phyloP scores from a whole-genome alignment of 1,140 invertebrate genomes.

The Cyclina sinensis region DNA sequence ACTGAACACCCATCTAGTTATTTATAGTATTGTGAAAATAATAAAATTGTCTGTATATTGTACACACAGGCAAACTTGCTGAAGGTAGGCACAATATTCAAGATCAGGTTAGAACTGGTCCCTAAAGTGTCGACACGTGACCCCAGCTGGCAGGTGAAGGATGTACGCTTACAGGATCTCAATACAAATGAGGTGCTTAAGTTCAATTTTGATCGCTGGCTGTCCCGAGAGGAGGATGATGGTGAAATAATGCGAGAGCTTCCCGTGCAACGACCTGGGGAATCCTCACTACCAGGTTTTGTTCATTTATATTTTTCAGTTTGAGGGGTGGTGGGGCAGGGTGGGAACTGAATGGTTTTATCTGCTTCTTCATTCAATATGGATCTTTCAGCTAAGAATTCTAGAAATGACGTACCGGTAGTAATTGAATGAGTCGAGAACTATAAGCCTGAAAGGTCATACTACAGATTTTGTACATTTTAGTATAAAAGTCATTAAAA shows the following conservation, averaged over 20 bases:
- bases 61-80: slow-evolving; percentile 77
- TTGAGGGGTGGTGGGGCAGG: too few relatives aligned
- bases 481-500: too few relatives aligned
- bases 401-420: too few relatives aligned
- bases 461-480: too few relatives aligned
- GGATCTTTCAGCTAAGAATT: too few relatives aligned
- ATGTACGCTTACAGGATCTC: slow-evolving; percentile 80
- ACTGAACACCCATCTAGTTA: too few relatives aligned
- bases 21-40: neutral
- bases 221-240: slow-evolving; percentile 81
- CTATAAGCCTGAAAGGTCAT: too few relatives aligned
- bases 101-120: slow-evolving; percentile 82
- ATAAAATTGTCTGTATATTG: too few relatives aligned
- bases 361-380: too few relatives aligned
- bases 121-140: slow-evolving; percentile 68
- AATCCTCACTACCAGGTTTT: slow-evolving; percentile 72
- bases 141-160: slow-evolving; percentile 83
- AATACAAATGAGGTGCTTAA: slow-evolving; percentile 78
- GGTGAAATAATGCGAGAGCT: slow-evolving; percentile 81
- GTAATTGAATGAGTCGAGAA: too few relatives aligned
- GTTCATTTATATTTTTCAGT: neutral
- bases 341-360: too few relatives aligned
- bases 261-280: slow-evolving; percentile 73
- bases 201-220: slow-evolving; percentile 81
- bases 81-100: slow-evolving; percentile 80